phyloP scores from a whole-genome alignment of 2,888 invertebrate species.

The Trissolcus japonicus region DNA sequence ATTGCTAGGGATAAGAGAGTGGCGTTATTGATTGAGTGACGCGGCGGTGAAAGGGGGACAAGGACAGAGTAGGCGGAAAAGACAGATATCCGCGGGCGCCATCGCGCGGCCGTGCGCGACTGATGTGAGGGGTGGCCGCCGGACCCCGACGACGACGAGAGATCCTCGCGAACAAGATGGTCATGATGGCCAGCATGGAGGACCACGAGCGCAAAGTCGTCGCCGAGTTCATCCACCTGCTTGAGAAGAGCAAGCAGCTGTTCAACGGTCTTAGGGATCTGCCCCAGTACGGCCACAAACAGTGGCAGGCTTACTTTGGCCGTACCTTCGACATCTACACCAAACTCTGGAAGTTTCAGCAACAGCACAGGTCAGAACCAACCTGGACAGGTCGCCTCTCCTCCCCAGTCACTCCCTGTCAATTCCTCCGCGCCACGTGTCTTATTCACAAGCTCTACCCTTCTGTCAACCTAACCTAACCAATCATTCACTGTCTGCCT shows the following conservation, averaged over 20 bases:
- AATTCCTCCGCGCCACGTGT: slow-evolving; percentile 16
- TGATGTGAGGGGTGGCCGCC: slow-evolving; percentile 57
- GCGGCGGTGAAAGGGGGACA: slow-evolving; percentile 54
- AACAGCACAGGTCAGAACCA: slow-evolving; percentile 87
- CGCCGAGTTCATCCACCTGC: slow-evolving; percentile 95
- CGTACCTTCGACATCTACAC: slow-evolving; percentile 98
- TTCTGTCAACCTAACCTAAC: slow-evolving; percentile 2
- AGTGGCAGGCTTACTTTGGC: slow-evolving; percentile 98
- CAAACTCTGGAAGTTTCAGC: slow-evolving; percentile 98
- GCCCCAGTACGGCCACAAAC: slow-evolving; percentile 97
- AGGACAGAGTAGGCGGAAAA: slow-evolving; percentile 49
- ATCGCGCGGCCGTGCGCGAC: slow-evolving; percentile 59
- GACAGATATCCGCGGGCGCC: slow-evolving; percentile 58
- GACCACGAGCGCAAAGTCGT: slow-evolving; percentile 94
- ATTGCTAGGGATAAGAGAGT: slow-evolving; percentile 57
- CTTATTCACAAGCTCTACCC: not conserved
- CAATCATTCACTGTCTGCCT: slow-evolving; percentile 12
- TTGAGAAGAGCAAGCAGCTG: slow-evolving; percentile 97
- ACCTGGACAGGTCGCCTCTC: not conserved
- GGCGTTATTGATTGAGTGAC: slow-evolving; percentile 57
- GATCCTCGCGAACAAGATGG: slow-evolving; percentile 78
- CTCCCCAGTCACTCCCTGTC: not conserved
- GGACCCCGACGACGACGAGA: slow-evolving; percentile 49
- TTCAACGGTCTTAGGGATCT: slow-evolving; percentile 98
- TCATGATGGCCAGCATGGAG: slow-evolving; percentile 88